Evolutionary conservation across 2,888 invertebrate species (phyloP), one percentile per base, ranked within the genome.

Genomic region (Ophion slaviceki): DNA sequence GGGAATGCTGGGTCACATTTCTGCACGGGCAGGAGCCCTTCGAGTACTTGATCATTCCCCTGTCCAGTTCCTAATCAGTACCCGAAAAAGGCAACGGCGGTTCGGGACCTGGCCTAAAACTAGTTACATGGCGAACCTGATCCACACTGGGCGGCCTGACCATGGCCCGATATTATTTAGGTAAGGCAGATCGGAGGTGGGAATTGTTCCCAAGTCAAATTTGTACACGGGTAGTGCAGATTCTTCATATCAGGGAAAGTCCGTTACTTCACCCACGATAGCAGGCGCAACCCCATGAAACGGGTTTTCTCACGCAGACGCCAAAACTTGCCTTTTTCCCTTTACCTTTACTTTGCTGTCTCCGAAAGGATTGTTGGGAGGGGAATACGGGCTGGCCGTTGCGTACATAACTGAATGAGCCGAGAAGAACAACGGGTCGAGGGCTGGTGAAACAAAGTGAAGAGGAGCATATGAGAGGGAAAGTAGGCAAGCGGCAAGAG

Each of bases 371-470:
- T 80, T 53, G 57, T 47, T 47, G 57, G 78, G 74, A 77, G 74
- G 57, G 72, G 61, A 53, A 6, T 66, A 76, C 76, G 61, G 67
- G 81, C 71, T 80, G 80, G 82, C 64, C 82, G 75, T 78, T 82
- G 66, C 72, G 67, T 72, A 66, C 70, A 84, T 86, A 87, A 88
- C 85, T 86, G 84, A 85, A 87, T 88, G 86, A 86, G 80, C 84
- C 82, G 82, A 59, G 72, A 74, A 81, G 82, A 85, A 86, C 80
- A 84, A 88, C 79, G 71, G 80, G 76, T 57, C 47, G 61, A 62
- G 75, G 75, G 68, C 6, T 47, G 62, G 8, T 45, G 40, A 32
- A 66, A 75, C 24, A 70, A 75, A 75, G 83, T 70, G 78, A 64
- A 83, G 80, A 68, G 74, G 70, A 59, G 40, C 40, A 40, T 40